These are phyloP conservation scores for Phyllostomus discolor DNA, from an alignment of 2,113 vertebrate species.

Conservation along the genomic window DNA sequence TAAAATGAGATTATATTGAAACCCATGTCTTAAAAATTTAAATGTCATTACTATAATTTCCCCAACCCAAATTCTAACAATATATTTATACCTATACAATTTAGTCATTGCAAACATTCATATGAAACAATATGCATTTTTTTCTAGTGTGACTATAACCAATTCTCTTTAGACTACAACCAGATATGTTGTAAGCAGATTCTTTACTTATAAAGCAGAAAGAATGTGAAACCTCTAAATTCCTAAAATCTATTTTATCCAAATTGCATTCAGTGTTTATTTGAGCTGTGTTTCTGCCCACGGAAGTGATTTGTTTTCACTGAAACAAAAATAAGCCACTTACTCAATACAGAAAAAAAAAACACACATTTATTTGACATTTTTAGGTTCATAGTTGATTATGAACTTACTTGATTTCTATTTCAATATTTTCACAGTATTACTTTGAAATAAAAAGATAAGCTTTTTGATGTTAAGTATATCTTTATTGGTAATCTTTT, in stretches of 20 bases:
- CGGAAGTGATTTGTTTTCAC: slow-evolving; percentile 36
- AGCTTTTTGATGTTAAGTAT: background rate
- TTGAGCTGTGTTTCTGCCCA: background rate
- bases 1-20: slow-evolving; percentile 23
- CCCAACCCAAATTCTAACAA: background rate
- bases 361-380: background rate
- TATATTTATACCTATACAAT: slow-evolving; percentile 5
- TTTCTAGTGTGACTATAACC: background rate
- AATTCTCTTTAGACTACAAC: slow-evolving; percentile 34
- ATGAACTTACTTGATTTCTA: background rate
- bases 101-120: background rate
- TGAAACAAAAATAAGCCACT: slow-evolving; percentile 40
- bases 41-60: slow-evolving; percentile 5
- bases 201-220: slow-evolving; percentile 1
- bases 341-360: background rate
- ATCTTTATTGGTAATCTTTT: background rate
- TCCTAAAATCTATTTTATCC: slow-evolving; percentile 31
- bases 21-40: background rate
- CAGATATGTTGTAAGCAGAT: background rate
- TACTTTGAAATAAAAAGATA: background rate
- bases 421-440: background rate
- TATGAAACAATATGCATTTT: background rate
- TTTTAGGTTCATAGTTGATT: background rate
- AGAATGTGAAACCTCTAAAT: background rate
- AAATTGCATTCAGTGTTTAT: slow-evolving; percentile 40